phyloP scores from a whole-genome alignment of 2,888 invertebrate genomes.

The Platycheirus rosarum region DNA sequence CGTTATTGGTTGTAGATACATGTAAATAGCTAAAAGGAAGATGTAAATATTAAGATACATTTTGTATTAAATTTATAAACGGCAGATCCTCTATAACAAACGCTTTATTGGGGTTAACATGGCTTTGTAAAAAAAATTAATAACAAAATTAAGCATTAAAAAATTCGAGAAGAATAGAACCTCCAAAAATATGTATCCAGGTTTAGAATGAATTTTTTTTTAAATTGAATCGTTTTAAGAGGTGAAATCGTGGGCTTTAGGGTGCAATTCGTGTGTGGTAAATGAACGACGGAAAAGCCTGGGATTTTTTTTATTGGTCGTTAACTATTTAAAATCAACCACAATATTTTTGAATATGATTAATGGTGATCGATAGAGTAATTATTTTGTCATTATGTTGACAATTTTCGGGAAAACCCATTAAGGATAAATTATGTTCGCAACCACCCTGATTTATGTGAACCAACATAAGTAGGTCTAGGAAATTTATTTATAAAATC shows the following conservation, averaged over 20 bases:
- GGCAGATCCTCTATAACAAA: neutral
- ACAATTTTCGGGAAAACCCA: neutral
- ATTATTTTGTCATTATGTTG: constrained; percentile 43
- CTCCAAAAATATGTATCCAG: neutral
- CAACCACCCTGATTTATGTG: constrained; percentile 1
- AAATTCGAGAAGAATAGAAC: neutral
- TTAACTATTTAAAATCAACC: constrained; percentile 1
- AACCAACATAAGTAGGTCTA: neutral
- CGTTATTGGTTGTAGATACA: constrained; percentile 11
- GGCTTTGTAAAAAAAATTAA: neutral
- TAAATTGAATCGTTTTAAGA: constrained; percentile 13
- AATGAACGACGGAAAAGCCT: neutral
- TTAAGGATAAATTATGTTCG: constrained; percentile 4
- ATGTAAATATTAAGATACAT: constrained; percentile 38
- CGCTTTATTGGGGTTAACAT: neutral
- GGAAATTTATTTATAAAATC: constrained; percentile 13
- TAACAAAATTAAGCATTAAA: neutral
- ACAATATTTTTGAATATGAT: constrained; percentile 15
- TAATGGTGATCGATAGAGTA: constrained; percentile 13
- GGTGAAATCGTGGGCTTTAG: neutral
- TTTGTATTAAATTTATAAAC: neutral
- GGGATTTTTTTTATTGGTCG: constrained; percentile 2
- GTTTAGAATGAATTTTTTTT: neutral
- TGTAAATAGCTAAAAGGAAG: neutral
- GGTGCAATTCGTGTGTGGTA: neutral